phyloP scores from a whole-genome alignment of 2,888 invertebrate genomes.

The Adelognathus sp. region DNA sequence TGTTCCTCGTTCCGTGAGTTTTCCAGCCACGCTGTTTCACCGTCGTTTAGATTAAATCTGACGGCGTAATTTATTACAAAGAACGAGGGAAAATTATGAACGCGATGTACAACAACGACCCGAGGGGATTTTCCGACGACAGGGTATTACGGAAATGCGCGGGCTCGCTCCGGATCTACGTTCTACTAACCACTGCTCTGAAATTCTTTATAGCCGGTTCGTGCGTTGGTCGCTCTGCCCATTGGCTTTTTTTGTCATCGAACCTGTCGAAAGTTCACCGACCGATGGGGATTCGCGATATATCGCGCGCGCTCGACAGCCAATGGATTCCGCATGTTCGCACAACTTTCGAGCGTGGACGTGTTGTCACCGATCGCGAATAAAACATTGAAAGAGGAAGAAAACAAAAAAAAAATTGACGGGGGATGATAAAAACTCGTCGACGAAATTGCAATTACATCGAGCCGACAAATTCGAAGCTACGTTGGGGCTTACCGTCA shows the following conservation, averaged over 20 bases:
- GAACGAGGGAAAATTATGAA: neutral
- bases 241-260: slow-evolving; percentile 37
- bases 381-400: neutral
- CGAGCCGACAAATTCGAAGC: slow-evolving; percentile 25
- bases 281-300: neutral
- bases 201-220: slow-evolving; percentile 18
- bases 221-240: slow-evolving; percentile 4
- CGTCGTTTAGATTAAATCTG: neutral
- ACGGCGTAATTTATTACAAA: slow-evolving; percentile 14
- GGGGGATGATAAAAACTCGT: neutral
- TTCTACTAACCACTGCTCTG: neutral
- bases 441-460: slow-evolving; percentile 37
- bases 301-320: neutral
- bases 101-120: neutral
- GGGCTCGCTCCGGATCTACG: neutral
- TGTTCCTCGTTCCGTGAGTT: neutral
- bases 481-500: neutral
- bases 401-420: neutral
- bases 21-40: neutral
- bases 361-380: slow-evolving; percentile 18
- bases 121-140: neutral
- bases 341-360: slow-evolving; percentile 7
- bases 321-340: slow-evolving; percentile 11
- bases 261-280: neutral
- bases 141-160: neutral